phyloP scores from a whole-genome alignment of 2,888 invertebrate genomes.

The Megalurothrips usitatus region DNA sequence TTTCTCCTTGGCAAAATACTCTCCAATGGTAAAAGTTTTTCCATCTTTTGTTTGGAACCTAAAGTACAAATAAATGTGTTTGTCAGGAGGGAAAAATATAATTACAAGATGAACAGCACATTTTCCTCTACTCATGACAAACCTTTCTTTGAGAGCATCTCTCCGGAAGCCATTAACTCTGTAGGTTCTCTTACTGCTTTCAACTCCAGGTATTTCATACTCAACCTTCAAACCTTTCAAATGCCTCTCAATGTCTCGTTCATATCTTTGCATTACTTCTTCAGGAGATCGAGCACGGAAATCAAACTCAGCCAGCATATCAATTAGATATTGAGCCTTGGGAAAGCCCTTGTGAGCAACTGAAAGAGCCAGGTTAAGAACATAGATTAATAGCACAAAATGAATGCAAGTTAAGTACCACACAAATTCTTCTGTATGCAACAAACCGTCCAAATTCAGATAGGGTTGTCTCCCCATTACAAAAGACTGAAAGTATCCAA shows the following conservation, averaged over 20 bases:
- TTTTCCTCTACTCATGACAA: slow-evolving; percentile 42
- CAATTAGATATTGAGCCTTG: slow-evolving; percentile 50
- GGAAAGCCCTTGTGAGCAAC: slow-evolving; percentile 79
- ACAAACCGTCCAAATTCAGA: slow-evolving; percentile 82
- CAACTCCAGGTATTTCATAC: slow-evolving; percentile 49
- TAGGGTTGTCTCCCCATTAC: slow-evolving; percentile 78
- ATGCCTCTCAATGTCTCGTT: slow-evolving; percentile 43
- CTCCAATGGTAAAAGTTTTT: slow-evolving; percentile 47
- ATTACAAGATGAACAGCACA: slow-evolving; percentile 19
- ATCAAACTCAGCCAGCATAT: slow-evolving; percentile 45
- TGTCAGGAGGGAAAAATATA: background rate
- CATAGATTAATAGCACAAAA: background rate
- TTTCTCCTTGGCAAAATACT: slow-evolving; percentile 49
- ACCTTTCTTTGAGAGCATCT: slow-evolving; percentile 37
- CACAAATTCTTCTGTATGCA: background rate
- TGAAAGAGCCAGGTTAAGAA: slow-evolving; percentile 42
- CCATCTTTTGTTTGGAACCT: slow-evolving; percentile 39
- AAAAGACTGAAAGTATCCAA: slow-evolving; percentile 89
- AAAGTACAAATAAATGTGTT: slow-evolving; percentile 35
- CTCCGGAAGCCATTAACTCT: slow-evolving; percentile 48
- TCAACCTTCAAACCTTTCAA: slow-evolving; percentile 51
- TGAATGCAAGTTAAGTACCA: background rate
- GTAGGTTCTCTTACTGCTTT: slow-evolving; percentile 47
- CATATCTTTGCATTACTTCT: background rate
- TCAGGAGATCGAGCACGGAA: background rate